phyloP scores from a whole-genome alignment of 2,888 invertebrate species.

The Xestobium rufovillosum region DNA sequence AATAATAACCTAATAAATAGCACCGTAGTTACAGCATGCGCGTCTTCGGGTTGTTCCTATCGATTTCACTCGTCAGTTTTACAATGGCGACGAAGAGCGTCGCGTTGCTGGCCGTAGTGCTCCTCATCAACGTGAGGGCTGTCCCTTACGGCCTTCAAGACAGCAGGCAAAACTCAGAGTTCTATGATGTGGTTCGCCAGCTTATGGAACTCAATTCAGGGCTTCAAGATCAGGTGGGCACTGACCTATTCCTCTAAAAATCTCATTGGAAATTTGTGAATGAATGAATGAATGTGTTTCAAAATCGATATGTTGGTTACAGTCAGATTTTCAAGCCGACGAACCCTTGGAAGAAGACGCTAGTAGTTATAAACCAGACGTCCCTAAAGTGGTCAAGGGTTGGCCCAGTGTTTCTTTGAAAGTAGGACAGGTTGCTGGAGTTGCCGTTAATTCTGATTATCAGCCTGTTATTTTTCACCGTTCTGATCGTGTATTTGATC shows the following conservation, averaged over 20 bases:
- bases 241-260: not conserved
- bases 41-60: too few relatives aligned
- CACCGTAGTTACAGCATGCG: too few relatives aligned
- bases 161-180: slow-evolving; percentile 35
- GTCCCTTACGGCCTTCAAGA: slow-evolving; percentile 22
- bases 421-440: slow-evolving; percentile 78
- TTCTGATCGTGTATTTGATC: slow-evolving; percentile 70
- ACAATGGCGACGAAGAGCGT: slow-evolving; percentile 35
- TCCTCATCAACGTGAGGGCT: slow-evolving; percentile 23
- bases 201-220: slow-evolving; percentile 42
- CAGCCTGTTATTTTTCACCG: slow-evolving; percentile 83
- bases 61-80: slow-evolving; percentile 15
- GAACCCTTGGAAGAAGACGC: slow-evolving; percentile 1
- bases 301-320: slow-evolving; percentile 2
- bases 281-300: slow-evolving; percentile 3
- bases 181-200: slow-evolving; percentile 49
- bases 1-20: too few relatives aligned
- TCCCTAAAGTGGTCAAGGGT: slow-evolving; percentile 54
- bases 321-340: slow-evolving; percentile 13
- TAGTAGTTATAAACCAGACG: slow-evolving; percentile 51
- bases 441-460: slow-evolving; percentile 72
- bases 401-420: slow-evolving; percentile 55
- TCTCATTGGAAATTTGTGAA: not conserved
- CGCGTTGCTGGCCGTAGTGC: slow-evolving; percentile 29
- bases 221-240: slow-evolving; percentile 37